These are phyloP conservation scores for Cygnus atratus DNA, from an alignment of 2,113 vertebrate species.

Conservation along the genomic window DNA sequence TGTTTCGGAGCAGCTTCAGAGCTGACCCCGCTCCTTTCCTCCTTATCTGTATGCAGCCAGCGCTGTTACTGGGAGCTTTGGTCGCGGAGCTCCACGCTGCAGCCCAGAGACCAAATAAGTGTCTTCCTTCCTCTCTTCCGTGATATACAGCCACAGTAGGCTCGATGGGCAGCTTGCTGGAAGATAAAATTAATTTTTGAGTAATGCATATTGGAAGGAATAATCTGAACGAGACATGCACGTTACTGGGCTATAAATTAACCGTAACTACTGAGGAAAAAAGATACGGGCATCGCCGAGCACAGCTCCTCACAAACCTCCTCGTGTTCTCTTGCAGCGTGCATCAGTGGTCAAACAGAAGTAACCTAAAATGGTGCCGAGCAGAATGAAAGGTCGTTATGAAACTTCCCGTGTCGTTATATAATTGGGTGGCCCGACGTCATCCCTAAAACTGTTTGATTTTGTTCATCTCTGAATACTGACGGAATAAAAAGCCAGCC, in stretches of 20 bases:
- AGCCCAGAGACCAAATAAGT: conserved; percentile 37
- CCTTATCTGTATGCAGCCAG: conserved; percentile 2
- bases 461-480: neutral
- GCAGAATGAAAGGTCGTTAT: neutral
- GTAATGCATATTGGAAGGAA: conserved; percentile 52
- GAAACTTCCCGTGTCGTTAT: neutral
- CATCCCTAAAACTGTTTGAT: neutral
- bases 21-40: fast-evolving
- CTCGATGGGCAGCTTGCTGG: conserved; percentile 29
- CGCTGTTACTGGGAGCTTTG: neutral
- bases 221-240: conserved; percentile 53
- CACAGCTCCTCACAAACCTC: fast-evolving
- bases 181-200: conserved; percentile 72
- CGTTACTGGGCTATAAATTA: conserved; percentile 58
- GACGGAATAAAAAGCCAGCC: neutral
- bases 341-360: neutral
- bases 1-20: fast-evolving
- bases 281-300: neutral
- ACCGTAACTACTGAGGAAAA: conserved; percentile 36
- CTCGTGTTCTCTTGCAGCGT: neutral
- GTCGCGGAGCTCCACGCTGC: neutral
- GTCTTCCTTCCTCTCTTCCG: neutral
- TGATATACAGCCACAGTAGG: conserved; percentile 29
- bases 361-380: neutral
- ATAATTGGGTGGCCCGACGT: neutral